Conservation (phyloP, 2,797 vertebrate genomes). For the Halcyon badia region DNA sequence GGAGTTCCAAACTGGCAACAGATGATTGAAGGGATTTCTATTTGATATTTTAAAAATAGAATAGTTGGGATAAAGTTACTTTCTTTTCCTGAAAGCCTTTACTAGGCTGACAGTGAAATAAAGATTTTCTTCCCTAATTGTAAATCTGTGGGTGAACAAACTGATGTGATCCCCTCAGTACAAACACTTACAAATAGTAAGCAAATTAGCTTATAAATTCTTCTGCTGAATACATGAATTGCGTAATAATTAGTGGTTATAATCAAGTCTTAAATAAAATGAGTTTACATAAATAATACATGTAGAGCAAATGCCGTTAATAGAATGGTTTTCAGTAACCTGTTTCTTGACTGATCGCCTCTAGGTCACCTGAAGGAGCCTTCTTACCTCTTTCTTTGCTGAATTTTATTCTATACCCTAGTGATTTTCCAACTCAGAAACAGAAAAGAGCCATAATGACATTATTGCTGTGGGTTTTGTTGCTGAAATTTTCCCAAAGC, state of each 20-base stretch:
- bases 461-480: neutral
- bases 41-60: neutral
- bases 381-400: neutral
- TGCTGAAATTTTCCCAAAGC: slow-evolving; percentile 32
- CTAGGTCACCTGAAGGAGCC: neutral
- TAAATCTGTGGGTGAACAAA: neutral
- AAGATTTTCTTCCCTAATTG: neutral
- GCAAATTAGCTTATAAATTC: neutral
- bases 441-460: neutral
- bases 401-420: neutral
- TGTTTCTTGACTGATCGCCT: neutral
- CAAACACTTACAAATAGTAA: neutral
- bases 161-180: neutral
- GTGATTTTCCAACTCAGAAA: slow-evolving; percentile 5
- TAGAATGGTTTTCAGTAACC: neutral
- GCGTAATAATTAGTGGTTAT: neutral
- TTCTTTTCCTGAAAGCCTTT: neutral
- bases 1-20: neutral
- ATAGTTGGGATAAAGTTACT: neutral
- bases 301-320: neutral
- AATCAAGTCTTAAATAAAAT: slow-evolving; percentile 1
- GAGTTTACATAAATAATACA: neutral
- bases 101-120: neutral
- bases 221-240: neutral
- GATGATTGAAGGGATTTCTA: neutral